Evolutionary conservation across 2,113 vertebrate species (phyloP).

Genomic region (Elgaria multicarinata): DNA sequence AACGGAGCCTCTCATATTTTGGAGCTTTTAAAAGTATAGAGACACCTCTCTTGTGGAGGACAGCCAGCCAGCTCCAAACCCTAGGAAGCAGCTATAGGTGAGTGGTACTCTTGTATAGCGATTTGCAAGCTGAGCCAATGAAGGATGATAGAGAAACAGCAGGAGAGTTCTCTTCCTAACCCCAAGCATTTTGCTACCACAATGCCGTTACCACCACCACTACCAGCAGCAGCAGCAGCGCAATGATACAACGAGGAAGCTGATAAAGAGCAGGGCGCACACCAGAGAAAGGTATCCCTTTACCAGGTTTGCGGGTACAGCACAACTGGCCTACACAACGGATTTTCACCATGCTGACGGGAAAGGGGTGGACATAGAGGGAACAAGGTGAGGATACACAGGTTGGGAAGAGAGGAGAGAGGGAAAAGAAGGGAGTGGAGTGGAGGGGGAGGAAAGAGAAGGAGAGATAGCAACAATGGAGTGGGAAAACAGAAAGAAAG

Average conservation of each 20-base stretch:
- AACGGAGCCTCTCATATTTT: background rate
- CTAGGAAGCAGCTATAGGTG: background rate
- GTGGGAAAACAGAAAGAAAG: constrained; percentile 70
- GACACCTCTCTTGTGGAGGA: background rate
- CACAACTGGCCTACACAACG: constrained; percentile 82
- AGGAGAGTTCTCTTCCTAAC: background rate
- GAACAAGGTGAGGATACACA: constrained; percentile 73
- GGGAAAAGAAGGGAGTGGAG: constrained; percentile 66
- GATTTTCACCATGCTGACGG: constrained; percentile 86
- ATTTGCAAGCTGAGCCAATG: constrained; percentile 22
- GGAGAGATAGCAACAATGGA: constrained; percentile 40
- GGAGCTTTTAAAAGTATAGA: background rate
- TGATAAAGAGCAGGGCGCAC: constrained; percentile 11
- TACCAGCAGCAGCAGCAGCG: background rate
- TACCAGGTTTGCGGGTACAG: constrained; percentile 82
- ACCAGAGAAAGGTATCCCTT: constrained; percentile 62
- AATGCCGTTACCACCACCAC: background rate
- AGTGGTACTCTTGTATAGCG: background rate
- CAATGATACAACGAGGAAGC: constrained; percentile 32
- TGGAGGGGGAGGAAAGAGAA: constrained; percentile 62
- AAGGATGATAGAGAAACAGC: constrained; percentile 37
- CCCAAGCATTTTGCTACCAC: constrained; percentile 34
- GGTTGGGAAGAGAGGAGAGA: constrained; percentile 52
- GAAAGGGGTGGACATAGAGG: constrained; percentile 84
- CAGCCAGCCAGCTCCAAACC: constrained; percentile 36